Base-by-base conservation (phyloP, 2,113 vertebrate genomes). In the Elaphurus davidianus region DNA sequence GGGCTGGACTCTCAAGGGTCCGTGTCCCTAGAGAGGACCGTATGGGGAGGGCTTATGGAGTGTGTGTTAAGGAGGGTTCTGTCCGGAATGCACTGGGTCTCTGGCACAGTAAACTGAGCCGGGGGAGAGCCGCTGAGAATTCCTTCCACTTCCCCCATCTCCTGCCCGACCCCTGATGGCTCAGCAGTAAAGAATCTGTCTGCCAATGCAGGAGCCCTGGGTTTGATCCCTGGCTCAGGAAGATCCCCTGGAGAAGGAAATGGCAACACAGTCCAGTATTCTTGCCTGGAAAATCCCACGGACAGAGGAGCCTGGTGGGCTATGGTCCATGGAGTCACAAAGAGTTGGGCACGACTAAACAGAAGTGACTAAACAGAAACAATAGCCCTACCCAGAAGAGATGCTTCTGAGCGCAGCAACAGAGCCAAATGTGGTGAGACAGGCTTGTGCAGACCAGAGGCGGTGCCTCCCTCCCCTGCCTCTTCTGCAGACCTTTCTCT, bases 391-490 rank as follows among this genome's bases (percentile, higher is more conserved):
- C 36, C 36, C 25, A 11, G 62, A 30, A 55, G 57, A 84, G 47
- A 33, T 11, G 47, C 59, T 40, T 57, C 50, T 50, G 30, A 40
- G 86, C 25, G 60, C 33, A 14, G 79, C 50, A 87, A 2, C 52
- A 36, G 6, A 43, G 27, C 27, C 3, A 52, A 25, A 36, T 9
- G 12, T 33, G 43, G 17, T n/a, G 54, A 25, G 30, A 43, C 4
- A 50, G 36, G 36, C 30, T 9, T 12, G 0, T 4, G 28, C 43
- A 33, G 9, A 91, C 8, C 28, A 28, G 25, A 64, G 79, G 19
- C 8, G 0, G 1, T 3, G 14, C 57, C 57, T 78, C 43, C 40
- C 50, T 43, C 36, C 1, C 3, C 17, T n/a, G 6, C n/a, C 27
- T 50, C 47, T 50, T 50, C 47, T 50, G 47, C 47, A 50, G 47